Conservation (phyloP, 1,140 invertebrate species). For the Sminthurinus signatus region DNA sequence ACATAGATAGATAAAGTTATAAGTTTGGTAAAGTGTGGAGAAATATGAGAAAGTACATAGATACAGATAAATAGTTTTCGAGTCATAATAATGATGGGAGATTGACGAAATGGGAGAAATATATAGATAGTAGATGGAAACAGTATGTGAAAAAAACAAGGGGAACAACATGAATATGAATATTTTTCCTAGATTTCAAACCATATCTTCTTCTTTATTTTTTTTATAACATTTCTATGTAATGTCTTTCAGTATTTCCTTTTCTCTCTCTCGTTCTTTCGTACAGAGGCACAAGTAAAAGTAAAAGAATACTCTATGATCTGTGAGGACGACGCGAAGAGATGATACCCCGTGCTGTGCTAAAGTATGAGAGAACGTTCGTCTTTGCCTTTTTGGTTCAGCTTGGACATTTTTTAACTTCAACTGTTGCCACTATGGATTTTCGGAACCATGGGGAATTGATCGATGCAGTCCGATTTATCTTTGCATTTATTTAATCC, state of each 20-base stretch:
- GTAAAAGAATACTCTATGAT: too few species aligned
- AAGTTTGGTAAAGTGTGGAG: too few species aligned
- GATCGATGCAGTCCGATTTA: conserved; percentile 38
- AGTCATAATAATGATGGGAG: background rate
- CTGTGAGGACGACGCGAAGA: conserved; percentile 14
- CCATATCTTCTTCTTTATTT: too few species aligned
- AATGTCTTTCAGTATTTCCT: too few species aligned
- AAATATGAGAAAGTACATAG: too few species aligned
- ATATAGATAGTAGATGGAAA: background rate
- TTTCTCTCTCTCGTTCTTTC: too few species aligned
- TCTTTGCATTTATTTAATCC: conserved; percentile 40
- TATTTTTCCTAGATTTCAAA: background rate
- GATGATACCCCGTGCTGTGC: conserved; percentile 22
- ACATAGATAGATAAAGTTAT: too few species aligned
- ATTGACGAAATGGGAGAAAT: background rate
- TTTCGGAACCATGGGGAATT: conserved; percentile 27
- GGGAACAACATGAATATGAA: background rate
- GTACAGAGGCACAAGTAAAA: too few species aligned
- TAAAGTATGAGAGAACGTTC: conserved; percentile 28
- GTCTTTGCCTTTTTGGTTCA: conserved; percentile 19
- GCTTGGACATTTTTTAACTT: conserved; percentile 29
- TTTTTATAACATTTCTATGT: too few species aligned
- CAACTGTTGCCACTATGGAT: conserved; percentile 17
- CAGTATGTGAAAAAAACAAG: background rate
- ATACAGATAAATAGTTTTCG: too few species aligned